phyloP scores from a whole-genome alignment of 2,888 invertebrate genomes.

The Zonitis immaculata region DNA sequence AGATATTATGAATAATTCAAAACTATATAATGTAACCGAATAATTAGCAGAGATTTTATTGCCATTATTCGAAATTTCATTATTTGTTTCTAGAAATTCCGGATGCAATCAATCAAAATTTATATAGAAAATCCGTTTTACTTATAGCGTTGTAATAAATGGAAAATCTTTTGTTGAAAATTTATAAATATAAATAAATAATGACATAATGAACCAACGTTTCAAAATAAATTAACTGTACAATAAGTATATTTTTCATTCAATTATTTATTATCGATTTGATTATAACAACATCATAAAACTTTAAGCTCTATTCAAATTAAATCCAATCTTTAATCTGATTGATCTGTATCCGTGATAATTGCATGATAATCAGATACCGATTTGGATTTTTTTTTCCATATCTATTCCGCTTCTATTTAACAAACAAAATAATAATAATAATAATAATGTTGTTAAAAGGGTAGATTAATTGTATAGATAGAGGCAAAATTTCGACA shows the following conservation, averaged over 20 bases:
- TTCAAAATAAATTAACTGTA: neutral
- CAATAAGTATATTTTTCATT: neutral
- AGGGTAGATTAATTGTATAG: no score
- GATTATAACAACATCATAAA: neutral
- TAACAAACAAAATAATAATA: no score
- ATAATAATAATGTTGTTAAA: no score
- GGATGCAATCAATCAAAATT: neutral
- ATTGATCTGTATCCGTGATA: neutral
- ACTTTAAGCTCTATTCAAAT: neutral
- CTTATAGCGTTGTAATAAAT: no score
- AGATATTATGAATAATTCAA: slow-evolving; percentile 26
- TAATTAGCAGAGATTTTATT: slow-evolving; percentile 18
- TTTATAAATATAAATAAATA: neutral
- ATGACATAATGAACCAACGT: neutral
- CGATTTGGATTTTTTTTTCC: neutral
- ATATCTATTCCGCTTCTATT: neutral
- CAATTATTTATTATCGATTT: neutral
- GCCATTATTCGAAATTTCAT: neutral
- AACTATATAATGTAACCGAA: slow-evolving; percentile 20
- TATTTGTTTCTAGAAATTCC: neutral
- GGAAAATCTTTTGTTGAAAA: no score
- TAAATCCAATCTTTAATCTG: neutral
- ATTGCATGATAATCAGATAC: neutral
- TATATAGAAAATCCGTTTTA: no score
- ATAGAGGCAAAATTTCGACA: no score